phyloP scores from a whole-genome alignment of 2,888 invertebrate genomes.

The Drosophila cognata region DNA sequence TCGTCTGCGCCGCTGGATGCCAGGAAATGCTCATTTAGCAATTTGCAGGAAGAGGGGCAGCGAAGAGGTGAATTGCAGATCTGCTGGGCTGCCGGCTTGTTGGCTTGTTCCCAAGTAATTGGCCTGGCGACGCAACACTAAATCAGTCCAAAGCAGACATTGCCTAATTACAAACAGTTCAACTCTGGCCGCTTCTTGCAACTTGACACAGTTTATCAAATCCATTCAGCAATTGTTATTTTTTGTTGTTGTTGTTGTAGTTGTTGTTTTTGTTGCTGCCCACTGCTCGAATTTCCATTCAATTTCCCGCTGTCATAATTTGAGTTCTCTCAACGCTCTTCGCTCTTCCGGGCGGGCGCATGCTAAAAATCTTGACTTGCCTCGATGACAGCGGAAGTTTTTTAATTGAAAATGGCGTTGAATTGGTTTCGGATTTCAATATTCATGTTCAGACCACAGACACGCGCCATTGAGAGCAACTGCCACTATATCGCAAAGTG shows the following conservation, averaged over 20 bases:
- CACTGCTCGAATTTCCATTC: constrained; percentile 66
- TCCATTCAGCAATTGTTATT: constrained; percentile 49
- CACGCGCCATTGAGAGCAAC: constrained; percentile 59
- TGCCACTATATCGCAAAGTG: constrained; percentile 1
- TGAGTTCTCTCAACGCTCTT: not conserved
- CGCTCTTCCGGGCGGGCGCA: constrained; percentile 55
- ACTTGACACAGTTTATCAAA: constrained; percentile 77
- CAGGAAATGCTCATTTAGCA: constrained; percentile 85
- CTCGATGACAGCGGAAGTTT: constrained; percentile 63
- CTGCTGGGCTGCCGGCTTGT: constrained; percentile 10
- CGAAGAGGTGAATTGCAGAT: constrained; percentile 3
- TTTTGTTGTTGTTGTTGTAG: not conserved
- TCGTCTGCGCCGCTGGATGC: constrained; percentile 84
- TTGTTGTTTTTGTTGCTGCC: not conserved
- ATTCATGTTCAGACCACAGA: constrained; percentile 31
- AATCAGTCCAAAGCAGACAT: constrained; percentile 77
- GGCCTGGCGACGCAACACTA: constrained; percentile 73
- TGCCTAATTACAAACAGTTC: constrained; percentile 58
- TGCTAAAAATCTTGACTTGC: constrained; percentile 61
- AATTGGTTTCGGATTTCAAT: constrained; percentile 72
- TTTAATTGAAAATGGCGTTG: constrained; percentile 75
- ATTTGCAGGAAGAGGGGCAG: constrained; percentile 39
- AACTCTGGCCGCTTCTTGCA: constrained; percentile 27
- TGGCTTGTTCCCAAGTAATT: constrained; percentile 66
- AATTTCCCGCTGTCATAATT: constrained; percentile 55